Percentiles rank a stretch among this genome's conserved stretches.
These are phyloP conservation scores for Aselliscus stoliczkanus DNA, from an alignment of 2,797 vertebrate genomes.

Conservation along the genomic window DNA sequence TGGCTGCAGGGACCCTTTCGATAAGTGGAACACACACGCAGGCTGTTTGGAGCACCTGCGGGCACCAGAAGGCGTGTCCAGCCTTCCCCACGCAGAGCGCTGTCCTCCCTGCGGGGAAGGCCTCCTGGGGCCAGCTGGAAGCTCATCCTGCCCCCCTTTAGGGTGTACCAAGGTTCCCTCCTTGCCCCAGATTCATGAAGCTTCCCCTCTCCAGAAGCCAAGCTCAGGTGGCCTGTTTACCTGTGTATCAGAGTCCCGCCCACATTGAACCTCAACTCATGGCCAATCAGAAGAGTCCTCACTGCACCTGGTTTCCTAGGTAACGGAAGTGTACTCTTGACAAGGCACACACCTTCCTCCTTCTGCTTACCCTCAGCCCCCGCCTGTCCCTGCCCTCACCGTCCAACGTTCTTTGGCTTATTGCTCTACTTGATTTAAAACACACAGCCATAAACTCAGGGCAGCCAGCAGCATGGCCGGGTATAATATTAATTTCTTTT, in stretches of 20 bases:
- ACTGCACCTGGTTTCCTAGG: constrained; percentile 43
- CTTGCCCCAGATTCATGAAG: background rate
- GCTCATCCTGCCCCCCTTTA: background rate
- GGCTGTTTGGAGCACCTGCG: background rate
- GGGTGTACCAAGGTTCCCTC: background rate
- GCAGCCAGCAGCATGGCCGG: background rate
- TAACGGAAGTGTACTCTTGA: background rate
- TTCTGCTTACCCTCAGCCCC: background rate
- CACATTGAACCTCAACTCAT: background rate
- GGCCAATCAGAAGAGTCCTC: background rate
- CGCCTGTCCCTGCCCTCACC: background rate
- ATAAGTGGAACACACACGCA: fast-evolving
- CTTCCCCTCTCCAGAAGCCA: background rate
- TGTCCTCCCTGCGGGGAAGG: background rate
- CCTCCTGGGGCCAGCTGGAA: background rate
- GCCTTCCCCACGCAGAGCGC: background rate
- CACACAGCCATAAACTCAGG: constrained; percentile 22
- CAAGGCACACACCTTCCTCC: background rate
- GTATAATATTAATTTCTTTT: constrained; percentile 51
- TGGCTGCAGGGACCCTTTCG: background rate
- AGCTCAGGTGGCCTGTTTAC: background rate
- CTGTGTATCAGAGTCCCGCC: background rate
- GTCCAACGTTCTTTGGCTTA: background rate
- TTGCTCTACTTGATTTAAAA: constrained; percentile 40
- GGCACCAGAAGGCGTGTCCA: background rate